These are phyloP conservation scores for Catharus minimus DNA, from an alignment of 2,113 vertebrate genomes.

Conservation along the genomic window DNA sequence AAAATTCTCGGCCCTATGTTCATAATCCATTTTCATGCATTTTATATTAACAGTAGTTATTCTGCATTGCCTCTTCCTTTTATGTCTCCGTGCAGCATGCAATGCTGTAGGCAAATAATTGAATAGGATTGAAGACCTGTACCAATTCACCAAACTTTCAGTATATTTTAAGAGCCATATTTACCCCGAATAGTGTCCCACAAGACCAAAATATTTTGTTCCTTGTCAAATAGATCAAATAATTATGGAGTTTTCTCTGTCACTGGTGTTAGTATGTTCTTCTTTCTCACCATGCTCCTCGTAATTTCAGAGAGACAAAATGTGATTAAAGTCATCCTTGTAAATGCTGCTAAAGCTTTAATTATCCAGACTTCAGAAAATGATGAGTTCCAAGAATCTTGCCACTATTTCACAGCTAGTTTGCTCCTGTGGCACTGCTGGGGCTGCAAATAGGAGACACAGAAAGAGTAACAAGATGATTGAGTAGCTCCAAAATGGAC, in stretches of 20 bases:
- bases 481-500: background rate
- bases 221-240: background rate
- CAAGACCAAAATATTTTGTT: background rate
- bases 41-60: background rate
- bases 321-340: background rate
- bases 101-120: background rate
- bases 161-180: background rate
- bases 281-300: background rate
- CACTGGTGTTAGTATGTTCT: background rate
- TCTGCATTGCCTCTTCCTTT: background rate
- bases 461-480: background rate
- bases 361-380: background rate
- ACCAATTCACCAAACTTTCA: background rate
- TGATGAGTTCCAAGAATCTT: background rate
- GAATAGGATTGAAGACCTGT: background rate
- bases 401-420: background rate
- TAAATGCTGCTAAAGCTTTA: background rate
- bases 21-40: background rate
- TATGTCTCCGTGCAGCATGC: rapidly evolving
- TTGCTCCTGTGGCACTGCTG: background rate
- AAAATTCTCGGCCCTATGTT: background rate
- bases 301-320: background rate
- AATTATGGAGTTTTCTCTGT: background rate
- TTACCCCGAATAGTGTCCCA: background rate
- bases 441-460: background rate